Evolutionary conservation across 1,140 invertebrate genomes (phyloP), one percentile per base, ranked within the genome.

Genomic region (Meloidogyne floridensis): DNA sequence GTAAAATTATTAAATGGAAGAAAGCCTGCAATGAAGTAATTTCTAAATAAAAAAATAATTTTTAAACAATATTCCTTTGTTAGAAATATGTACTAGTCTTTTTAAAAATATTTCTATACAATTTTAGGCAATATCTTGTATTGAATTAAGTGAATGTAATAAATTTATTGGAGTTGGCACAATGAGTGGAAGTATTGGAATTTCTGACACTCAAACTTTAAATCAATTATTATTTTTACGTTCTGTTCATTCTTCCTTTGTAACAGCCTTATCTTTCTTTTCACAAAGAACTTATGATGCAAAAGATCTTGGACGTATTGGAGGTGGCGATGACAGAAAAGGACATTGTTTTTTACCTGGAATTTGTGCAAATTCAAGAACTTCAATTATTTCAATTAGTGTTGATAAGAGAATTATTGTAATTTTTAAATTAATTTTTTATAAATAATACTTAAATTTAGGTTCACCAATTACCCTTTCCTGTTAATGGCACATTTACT

Each of bases 81-180:
- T 32, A 32, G 2, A 32, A 32, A 32, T 32, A 10, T 43, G 54
- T 7, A 32, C 32, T 32, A 32, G 32, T 32, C 32, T 32, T 32
- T 32, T 32, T 32, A 32, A 32, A 32, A n/a, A 20, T 8, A 75
- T 77, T 77, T 81, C 32, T 47, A 72, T 53, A 18, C 5, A 20
- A 13, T 54, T 83, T 80, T 54, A 83, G 82, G 13, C 77, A 13
- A 70, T 84, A 2, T 84, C 83, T 10, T 80, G 70, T 51, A 20
- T 85, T 47, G 56, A 65, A 32, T 20, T 71, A n/a, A 84, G 83
- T 54, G 83, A 84, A 51, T 83, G 77, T 71, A 70, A 75, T 20
- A 18, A 75, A 15, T 84, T 85, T 65, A 81, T 59, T 54, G 53
- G 18, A n/a, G n/a, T 84, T 47, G 83, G 83, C 10, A 85, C 83